Conservation (phyloP, 30 jellyfish, hydroid and myxozoan genomes). For the Nemopilema nomurai region DNA sequence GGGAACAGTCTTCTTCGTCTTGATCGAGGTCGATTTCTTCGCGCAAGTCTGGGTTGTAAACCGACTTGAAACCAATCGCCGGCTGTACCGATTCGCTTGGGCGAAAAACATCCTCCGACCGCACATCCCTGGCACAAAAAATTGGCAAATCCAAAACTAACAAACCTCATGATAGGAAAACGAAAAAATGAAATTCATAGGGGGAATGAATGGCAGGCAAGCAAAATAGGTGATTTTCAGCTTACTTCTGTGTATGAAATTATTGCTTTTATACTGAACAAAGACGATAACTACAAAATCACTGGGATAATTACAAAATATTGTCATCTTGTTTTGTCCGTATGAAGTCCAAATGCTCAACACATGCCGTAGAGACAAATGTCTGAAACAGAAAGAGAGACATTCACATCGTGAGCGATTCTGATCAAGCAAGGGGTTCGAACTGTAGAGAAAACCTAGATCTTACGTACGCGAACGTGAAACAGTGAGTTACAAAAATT, state of each 20-base stretch:
- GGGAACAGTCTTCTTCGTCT: constrained; percentile 62
- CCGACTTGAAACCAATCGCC: constrained; percentile 88
- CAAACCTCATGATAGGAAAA: too few species aligned
- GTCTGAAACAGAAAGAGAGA: constrained; percentile 46
- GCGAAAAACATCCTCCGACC: constrained; percentile 50
- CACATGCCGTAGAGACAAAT: constrained; percentile 89
- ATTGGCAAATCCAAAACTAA: not conserved
- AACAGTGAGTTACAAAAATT: too few species aligned
- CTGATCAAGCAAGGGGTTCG: too few species aligned
- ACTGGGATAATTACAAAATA: constrained; percentile 49
- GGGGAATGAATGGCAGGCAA: too few species aligned
- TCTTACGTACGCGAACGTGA: too few species aligned
- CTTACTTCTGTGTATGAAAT: too few species aligned
- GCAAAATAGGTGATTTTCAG: too few species aligned
- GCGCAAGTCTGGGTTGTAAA: constrained; percentile 66
- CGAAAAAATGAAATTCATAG: too few species aligned
- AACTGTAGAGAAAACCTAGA: too few species aligned
- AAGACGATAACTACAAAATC: too few species aligned
- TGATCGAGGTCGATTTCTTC: constrained; percentile 55
- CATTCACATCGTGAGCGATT: too few species aligned
- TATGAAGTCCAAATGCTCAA: constrained; percentile 93
- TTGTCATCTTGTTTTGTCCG: constrained; percentile 59
- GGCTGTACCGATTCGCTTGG: constrained; percentile 45
- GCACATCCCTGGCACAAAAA: constrained; percentile 56
- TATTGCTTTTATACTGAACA: too few species aligned